phyloP scores from a whole-genome alignment of 2,888 invertebrate species.

The Synergus gifuensis region DNA sequence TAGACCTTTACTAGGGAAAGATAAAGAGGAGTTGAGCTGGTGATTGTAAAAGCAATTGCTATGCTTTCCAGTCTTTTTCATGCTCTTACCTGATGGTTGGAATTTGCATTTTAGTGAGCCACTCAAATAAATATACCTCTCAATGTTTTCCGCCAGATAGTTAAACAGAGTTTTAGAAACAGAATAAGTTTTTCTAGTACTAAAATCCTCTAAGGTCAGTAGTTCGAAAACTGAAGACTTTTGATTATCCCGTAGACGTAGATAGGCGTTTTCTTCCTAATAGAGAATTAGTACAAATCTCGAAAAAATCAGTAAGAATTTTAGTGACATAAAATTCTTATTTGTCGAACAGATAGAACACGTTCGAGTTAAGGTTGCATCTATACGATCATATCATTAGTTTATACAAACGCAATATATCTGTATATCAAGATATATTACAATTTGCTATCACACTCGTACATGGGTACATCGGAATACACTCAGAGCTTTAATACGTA shows the following conservation, averaged over 20 bases:
- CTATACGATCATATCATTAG: constrained; percentile 39
- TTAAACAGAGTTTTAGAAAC: neutral
- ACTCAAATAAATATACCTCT: neutral
- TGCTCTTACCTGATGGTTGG: constrained; percentile 5
- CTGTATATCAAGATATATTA: constrained; percentile 40
- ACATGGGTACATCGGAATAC: constrained; percentile 73
- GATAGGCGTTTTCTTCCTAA: neutral
- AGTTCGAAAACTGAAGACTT: neutral
- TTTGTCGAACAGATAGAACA: constrained; percentile 6
- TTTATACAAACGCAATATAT: constrained; percentile 43
- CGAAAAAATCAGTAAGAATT: no score
- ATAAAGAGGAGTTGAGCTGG: constrained; percentile 16
- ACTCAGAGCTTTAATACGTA: constrained; percentile 75
- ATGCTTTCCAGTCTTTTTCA: constrained; percentile 12
- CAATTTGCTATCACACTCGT: constrained; percentile 52
- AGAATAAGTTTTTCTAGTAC: neutral
- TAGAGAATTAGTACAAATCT: no score
- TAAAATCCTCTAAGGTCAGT: neutral
- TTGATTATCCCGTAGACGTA: neutral
- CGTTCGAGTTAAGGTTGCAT: constrained; percentile 26
- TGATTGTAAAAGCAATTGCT: neutral
- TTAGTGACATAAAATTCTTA: neutral
- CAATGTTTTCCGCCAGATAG: neutral
- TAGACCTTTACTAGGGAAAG: constrained; percentile 19
- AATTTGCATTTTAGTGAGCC: constrained; percentile 33